A percentile compares a stretch with the other conserved stretches of the same genome.
phyloP scores from a whole-genome alignment of 2,797 vertebrate species.

The Eupleurogrammus muticus region DNA sequence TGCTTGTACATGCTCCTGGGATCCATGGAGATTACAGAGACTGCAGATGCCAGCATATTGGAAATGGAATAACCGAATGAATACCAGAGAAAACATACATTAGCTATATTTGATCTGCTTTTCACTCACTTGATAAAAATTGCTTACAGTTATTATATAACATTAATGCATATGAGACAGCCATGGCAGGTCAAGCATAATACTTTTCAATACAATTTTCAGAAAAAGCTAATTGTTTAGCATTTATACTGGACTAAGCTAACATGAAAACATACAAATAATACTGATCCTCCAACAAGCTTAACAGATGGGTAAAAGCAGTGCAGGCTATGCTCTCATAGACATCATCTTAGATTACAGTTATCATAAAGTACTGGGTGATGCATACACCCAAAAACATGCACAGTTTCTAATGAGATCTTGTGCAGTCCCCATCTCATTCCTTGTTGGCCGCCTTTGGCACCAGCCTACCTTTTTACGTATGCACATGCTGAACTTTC shows the following conservation, averaged over 20 bases:
- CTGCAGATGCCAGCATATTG: conserved; percentile 85
- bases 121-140: conserved; percentile 63
- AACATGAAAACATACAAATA: neutral
- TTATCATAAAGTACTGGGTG: neutral
- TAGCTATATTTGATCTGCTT: conserved; percentile 78
- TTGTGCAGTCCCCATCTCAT: conserved; percentile 63
- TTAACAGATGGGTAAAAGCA: conserved; percentile 8
- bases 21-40: conserved; percentile 83
- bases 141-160: conserved; percentile 55
- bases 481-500: conserved; percentile 96
- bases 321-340: neutral
- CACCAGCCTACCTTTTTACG: conserved; percentile 92
- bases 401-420: conserved; percentile 7
- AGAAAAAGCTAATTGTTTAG: conserved; percentile 18
- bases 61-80: conserved; percentile 78
- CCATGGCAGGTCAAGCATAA: conserved; percentile 18
- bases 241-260: neutral
- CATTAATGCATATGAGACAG: conserved; percentile 50
- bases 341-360: neutral
- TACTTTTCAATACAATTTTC: conserved; percentile 16
- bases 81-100: conserved; percentile 76
- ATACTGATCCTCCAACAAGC: conserved; percentile 2
- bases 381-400: conserved; percentile 16
- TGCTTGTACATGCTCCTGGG: conserved; percentile 85
- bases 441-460: conserved; percentile 89